Conservation (phyloP, 2,113 vertebrate species). For the Cyprinodon tularosa region DNA sequence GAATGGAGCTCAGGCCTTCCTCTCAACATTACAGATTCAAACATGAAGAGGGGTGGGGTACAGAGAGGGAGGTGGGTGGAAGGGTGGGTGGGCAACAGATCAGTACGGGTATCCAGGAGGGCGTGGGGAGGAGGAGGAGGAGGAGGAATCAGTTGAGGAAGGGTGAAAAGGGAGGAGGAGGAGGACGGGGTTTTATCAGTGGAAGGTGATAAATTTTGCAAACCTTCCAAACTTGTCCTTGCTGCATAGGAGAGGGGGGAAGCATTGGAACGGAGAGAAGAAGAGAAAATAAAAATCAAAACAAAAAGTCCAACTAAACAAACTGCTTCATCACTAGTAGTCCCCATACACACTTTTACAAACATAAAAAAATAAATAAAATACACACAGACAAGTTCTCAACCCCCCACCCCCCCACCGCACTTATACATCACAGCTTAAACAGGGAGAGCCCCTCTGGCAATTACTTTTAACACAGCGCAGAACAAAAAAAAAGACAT, state of each 20-base stretch:
- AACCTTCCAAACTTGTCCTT: conserved; percentile 99
- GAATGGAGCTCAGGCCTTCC: conserved; percentile 39
- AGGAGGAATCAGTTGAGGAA: conserved; percentile 41
- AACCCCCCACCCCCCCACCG: conserved; percentile 20
- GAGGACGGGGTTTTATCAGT: conserved; percentile 86
- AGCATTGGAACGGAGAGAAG: conserved; percentile 99
- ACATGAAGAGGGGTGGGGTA: conserved; percentile 68
- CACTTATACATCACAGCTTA: conserved; percentile 37
- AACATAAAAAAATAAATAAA: conserved; percentile 63
- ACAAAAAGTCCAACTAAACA: conserved; percentile 74
- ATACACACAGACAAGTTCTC: conserved; percentile 52
- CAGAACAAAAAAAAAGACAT: conserved; percentile 41
- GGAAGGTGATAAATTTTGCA: conserved; percentile 99
- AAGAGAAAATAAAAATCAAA: conserved; percentile 94
- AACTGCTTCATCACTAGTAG: conserved; percentile 55
- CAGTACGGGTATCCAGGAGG: conserved; percentile 85
- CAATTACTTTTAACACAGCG: conserved; percentile 29
- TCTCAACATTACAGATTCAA: conserved; percentile 49
- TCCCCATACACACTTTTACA: conserved; percentile 53
- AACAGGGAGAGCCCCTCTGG: conserved; percentile 18
- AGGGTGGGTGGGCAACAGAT: conserved; percentile 61
- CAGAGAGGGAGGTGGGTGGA: conserved; percentile 79
- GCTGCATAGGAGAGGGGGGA: conserved; percentile 90
- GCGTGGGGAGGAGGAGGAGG: conserved; percentile 66
- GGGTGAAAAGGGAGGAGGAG: conserved; percentile 47